phyloP scores from a whole-genome alignment of 2,797 vertebrate genomes.

The Hipposideros larvatus region DNA sequence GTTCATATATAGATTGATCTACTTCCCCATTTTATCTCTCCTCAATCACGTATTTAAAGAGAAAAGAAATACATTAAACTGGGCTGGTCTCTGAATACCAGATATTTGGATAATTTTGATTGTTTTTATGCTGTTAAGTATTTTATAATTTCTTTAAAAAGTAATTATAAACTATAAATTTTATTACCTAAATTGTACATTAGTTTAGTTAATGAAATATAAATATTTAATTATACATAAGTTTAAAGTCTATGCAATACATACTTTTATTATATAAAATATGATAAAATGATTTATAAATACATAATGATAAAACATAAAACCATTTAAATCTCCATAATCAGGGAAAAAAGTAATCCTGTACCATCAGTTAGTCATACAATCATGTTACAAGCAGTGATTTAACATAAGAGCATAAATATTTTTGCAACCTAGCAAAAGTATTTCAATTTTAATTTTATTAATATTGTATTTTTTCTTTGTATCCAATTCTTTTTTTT shows the following conservation, averaged over 20 bases:
- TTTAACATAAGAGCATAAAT: background rate
- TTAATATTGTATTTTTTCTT: background rate
- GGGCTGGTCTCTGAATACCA: background rate
- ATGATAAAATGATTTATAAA: background rate
- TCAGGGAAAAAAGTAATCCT: background rate
- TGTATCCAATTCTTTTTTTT: background rate
- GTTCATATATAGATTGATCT: background rate
- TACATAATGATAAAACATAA: background rate
- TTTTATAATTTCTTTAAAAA: conserved; percentile 36
- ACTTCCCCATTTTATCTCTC: background rate
- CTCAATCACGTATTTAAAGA: background rate
- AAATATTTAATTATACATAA: background rate
- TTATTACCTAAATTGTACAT: background rate
- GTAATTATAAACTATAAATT: background rate
- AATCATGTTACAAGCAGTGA: background rate
- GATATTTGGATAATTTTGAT: background rate
- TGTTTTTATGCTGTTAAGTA: background rate
- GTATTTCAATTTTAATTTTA: conserved; percentile 35
- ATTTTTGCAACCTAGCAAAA: background rate
- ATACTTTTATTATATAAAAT: background rate
- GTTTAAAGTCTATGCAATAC: background rate
- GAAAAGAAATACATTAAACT: background rate
- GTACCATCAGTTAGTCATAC: background rate
- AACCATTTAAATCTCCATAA: background rate
- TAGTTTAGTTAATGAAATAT: background rate